These are phyloP conservation scores for Ardeotis arabs DNA, from an alignment of 2,113 vertebrate genomes.

Conservation along the genomic window DNA sequence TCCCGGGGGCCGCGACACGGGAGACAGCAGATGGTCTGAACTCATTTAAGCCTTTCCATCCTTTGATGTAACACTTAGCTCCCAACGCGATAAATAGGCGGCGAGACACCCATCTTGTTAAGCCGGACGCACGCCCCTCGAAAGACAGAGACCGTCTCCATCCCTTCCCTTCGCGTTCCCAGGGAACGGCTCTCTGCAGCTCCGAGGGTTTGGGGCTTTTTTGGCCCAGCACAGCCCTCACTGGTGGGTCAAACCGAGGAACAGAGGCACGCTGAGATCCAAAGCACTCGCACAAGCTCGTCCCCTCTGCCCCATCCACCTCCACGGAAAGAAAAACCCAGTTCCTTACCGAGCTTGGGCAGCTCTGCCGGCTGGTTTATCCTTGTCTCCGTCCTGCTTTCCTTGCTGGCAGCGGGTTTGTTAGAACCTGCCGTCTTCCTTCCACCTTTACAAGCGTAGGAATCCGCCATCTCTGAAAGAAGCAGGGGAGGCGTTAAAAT, in stretches of 20 bases:
- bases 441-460: slow-evolving; percentile 84
- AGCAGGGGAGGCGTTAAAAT: slow-evolving; percentile 20
- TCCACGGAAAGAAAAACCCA: background rate
- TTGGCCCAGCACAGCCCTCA: background rate
- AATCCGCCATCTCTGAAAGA: slow-evolving; percentile 87
- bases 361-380: slow-evolving; percentile 75
- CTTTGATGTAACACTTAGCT: slow-evolving; percentile 45
- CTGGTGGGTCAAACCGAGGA: accelerated
- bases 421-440: slow-evolving; percentile 82
- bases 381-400: slow-evolving; percentile 78
- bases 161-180: background rate
- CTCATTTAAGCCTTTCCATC: slow-evolving; percentile 34
- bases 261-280: accelerated
- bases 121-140: background rate
- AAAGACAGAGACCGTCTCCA: background rate
- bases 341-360: slow-evolving; percentile 84
- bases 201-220: background rate
- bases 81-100: background rate
- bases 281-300: accelerated
- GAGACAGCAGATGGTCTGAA: slow-evolving; percentile 41
- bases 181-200: background rate
- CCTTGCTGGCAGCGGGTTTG: slow-evolving; percentile 80
- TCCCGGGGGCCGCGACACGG: background rate
- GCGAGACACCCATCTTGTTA: slow-evolving; percentile 40
- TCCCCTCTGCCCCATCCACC: background rate